Evolutionary conservation across 2,797 vertebrate species (phyloP).

Genomic region (Hybognathus amarus): DNA sequence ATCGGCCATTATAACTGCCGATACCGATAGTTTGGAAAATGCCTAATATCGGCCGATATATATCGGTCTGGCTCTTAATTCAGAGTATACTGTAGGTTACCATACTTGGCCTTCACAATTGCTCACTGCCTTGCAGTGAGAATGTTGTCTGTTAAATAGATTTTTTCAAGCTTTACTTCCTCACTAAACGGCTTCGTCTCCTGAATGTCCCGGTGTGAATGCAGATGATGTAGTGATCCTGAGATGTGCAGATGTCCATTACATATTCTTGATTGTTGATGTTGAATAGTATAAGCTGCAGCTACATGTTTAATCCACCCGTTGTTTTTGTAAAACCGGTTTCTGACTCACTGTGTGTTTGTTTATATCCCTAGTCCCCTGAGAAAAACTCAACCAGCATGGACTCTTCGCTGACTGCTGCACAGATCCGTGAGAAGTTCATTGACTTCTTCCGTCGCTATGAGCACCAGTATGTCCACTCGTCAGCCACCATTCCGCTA

Average conservation of each 20-base stretch:
- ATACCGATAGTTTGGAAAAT: too few relatives aligned
- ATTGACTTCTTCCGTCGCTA: conserved; percentile 91
- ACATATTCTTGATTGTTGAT: neutral
- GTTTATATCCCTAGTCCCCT: conserved; percentile 44
- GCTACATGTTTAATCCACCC: conserved; percentile 2
- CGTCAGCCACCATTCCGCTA: conserved; percentile 89
- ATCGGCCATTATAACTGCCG: too few relatives aligned
- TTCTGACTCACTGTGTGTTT: conserved; percentile 11
- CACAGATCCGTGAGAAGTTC: conserved; percentile 93
- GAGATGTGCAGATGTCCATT: neutral
- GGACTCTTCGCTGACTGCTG: conserved; percentile 84
- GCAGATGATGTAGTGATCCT: neutral
- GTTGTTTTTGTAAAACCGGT: conserved; percentile 13
- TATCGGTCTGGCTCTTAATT: too few relatives aligned
- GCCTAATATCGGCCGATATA: too few relatives aligned
- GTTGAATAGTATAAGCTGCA: neutral
- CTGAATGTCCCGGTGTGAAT: neutral
- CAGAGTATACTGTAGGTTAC: too few relatives aligned
- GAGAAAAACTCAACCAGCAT: conserved; percentile 74
- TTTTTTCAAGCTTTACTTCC: neutral
- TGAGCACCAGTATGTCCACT: conserved; percentile 93
- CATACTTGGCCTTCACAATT: too few relatives aligned
- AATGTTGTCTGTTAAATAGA: neutral
- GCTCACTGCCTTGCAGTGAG: too few relatives aligned
- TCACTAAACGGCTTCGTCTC: neutral